Conservation (phyloP, 2,113 vertebrate species). For the Hippotragus niger region DNA sequence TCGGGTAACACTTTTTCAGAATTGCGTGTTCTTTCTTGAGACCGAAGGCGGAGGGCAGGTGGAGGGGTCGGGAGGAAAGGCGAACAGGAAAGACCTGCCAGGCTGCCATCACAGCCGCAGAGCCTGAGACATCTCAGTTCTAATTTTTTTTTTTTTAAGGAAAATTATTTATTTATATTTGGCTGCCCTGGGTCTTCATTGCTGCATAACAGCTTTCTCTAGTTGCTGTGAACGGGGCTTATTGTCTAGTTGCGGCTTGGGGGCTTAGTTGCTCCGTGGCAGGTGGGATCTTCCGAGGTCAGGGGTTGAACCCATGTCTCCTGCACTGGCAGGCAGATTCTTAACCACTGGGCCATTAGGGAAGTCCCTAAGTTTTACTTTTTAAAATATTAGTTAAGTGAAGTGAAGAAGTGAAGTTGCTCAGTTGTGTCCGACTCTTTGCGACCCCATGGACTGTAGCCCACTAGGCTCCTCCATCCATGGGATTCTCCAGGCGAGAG, state of each 20-base stretch:
- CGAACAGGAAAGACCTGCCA: neutral
- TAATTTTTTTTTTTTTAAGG: neutral
- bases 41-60: fast-evolving
- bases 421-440: no score
- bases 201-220: neutral
- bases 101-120: neutral
- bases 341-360: neutral
- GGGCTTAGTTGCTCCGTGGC: neutral
- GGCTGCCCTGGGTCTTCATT: neutral
- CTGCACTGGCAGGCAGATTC: neutral
- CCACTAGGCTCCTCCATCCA: no score
- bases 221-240: neutral
- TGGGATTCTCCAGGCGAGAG: no score
- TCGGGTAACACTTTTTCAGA: neutral
- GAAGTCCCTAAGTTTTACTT: neutral
- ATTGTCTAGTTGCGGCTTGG: neutral
- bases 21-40: neutral
- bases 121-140: neutral
- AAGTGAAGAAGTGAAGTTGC: no score
- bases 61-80: neutral
- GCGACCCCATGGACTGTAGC: no score
- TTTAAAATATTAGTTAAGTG: neutral
- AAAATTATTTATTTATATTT: neutral
- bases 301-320: neutral
- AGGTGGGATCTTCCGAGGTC: neutral